A percentile compares a stretch with the other conserved stretches of the same genome.
These are phyloP conservation scores for Drosophila yakuba DNA, from an alignment of 1,140 invertebrate genomes.

Conservation along the genomic window DNA sequence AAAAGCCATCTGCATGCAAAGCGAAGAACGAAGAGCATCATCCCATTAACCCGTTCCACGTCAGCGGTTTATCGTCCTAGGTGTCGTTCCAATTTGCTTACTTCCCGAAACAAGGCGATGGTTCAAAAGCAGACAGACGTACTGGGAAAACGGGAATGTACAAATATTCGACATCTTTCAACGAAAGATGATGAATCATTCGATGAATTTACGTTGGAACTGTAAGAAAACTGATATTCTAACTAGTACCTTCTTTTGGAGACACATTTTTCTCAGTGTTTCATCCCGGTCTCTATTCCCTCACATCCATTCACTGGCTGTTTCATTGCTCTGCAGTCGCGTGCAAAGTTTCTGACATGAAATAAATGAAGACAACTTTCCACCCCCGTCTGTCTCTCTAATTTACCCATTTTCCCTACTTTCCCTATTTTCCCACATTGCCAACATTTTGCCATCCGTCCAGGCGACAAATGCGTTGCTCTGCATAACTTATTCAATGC, in stretches of 20 bases:
- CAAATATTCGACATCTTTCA: no score
- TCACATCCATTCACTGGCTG: slow-evolving; percentile 4
- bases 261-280: slow-evolving; percentile 4
- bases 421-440: background rate
- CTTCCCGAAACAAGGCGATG: background rate
- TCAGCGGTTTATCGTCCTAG: slow-evolving; percentile 30
- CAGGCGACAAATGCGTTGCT: slow-evolving; percentile 44
- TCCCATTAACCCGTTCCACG: slow-evolving; percentile 19
- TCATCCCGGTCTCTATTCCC: background rate
- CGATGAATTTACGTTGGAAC: no score
- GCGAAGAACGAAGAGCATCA: slow-evolving; percentile 10
- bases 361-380: slow-evolving; percentile 63
- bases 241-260: background rate
- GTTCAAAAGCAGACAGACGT: background rate
- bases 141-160: background rate
- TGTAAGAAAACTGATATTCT: no score
- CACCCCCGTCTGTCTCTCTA: background rate
- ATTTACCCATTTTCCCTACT: slow-evolving; percentile 5
- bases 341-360: slow-evolving; percentile 59
- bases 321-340: slow-evolving; percentile 10
- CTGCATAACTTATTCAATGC: slow-evolving; percentile 61
- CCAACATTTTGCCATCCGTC: background rate
- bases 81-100: slow-evolving; percentile 35
- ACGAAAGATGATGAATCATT: no score
- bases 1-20: slow-evolving; percentile 34